phyloP scores from a whole-genome alignment of 2,113 vertebrate genomes.

The Spea bombifrons region DNA sequence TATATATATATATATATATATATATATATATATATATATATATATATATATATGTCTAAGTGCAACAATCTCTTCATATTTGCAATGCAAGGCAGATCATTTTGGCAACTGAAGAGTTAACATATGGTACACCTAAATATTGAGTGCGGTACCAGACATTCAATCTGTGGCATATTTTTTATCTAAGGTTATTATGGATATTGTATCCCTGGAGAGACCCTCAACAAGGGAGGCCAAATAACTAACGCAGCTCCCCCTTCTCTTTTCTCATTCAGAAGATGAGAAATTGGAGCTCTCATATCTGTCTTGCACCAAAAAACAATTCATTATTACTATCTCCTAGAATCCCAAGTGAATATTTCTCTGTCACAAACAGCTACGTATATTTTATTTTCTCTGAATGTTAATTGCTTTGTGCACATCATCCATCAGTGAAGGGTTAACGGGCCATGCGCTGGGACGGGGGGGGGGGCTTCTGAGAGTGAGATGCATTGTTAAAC shows the following conservation, averaged over 20 bases:
- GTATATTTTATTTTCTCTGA: background rate
- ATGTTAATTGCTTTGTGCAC: background rate
- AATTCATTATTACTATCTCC: slow-evolving; percentile 1
- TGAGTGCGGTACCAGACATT: too few species aligned
- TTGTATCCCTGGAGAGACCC: background rate
- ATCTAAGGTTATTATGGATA: background rate
- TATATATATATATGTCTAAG: too few species aligned
- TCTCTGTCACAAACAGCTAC: background rate
- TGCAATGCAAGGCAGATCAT: too few species aligned
- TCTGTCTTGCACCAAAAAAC: background rate
- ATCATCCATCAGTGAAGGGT: slow-evolving; percentile 5
- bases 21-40: too few species aligned
- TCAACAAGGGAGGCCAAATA: background rate
- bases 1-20: too few species aligned
- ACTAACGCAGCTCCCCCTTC: background rate
- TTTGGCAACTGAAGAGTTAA: too few species aligned
- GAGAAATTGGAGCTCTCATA: background rate
- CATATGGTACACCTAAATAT: too few species aligned
- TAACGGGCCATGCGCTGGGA: slow-evolving; percentile 7
- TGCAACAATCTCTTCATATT: too few species aligned
- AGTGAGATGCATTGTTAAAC: slow-evolving; percentile 19
- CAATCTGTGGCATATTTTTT: background rate
- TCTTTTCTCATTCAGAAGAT: background rate
- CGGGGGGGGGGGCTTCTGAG: background rate
- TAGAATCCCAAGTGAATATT: background rate